These are phyloP conservation scores for Eurois occulta DNA, from an alignment of 2,888 invertebrate species.

Conservation along the genomic window DNA sequence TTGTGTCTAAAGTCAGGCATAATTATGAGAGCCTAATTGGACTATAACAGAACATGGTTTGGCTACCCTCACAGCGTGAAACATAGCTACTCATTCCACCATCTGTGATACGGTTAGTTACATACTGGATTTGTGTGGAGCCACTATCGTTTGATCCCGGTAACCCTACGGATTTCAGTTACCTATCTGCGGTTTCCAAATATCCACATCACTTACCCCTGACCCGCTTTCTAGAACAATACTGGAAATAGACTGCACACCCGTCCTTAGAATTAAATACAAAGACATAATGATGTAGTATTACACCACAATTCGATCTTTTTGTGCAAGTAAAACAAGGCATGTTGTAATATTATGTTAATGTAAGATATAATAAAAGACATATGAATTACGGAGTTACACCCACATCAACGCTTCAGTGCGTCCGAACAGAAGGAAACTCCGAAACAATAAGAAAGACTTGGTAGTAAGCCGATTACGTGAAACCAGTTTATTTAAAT, in stretches of 20 bases:
- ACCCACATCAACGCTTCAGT: conserved; percentile 45
- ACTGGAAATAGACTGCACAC: conserved; percentile 6
- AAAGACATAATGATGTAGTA: neutral
- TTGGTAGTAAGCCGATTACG: conserved; percentile 60
- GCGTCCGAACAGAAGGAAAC: conserved; percentile 49
- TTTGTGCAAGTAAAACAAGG: conserved; percentile 14
- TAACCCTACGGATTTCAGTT: conserved; percentile 18
- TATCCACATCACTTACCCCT: conserved; percentile 15
- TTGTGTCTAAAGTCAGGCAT: conserved; percentile 14
- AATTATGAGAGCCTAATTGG: conserved; percentile 27
- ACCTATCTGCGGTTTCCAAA: conserved; percentile 31
- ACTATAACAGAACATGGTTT: conserved; percentile 9
- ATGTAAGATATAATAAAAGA: conserved; percentile 32
- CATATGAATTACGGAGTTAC: conserved; percentile 39
- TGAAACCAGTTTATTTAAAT: conserved; percentile 43
- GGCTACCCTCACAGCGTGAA: neutral
- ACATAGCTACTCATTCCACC: neutral
- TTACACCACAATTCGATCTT: neutral
- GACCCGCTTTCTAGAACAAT: neutral
- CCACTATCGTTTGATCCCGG: conserved; percentile 29
- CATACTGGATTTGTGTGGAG: conserved; percentile 9
- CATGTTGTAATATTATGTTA: conserved; percentile 33
- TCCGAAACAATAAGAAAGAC: conserved; percentile 61
- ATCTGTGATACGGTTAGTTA: conserved; percentile 23
- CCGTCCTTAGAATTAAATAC: conserved; percentile 5